Evolutionary conservation across 1,140 invertebrate genomes (phyloP), one percentile per base, ranked within the genome.

Genomic region (Lepidurus packardi): DNA sequence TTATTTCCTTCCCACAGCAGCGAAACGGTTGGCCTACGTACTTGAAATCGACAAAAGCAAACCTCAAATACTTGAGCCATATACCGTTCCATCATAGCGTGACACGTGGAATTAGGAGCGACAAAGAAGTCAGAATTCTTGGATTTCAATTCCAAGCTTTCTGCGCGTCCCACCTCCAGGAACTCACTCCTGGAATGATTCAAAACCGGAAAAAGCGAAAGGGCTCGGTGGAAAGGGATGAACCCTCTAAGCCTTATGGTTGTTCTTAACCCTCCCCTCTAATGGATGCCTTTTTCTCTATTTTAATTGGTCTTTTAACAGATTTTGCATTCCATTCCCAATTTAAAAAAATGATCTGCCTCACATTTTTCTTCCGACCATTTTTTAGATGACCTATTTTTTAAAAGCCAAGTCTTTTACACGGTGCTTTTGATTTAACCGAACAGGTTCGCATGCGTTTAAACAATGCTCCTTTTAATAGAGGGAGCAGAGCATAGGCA

Each of bases 41-140:
- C 53, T 16, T 16, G 21, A 13, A 21, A 65, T 65, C 6, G 53
- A 65, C 53, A 21, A 9, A 13, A 21, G 34, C 3, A 65, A 65
- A 65, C 16, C 53, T 21, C 53, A 65, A 21, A 65, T n/a, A 65
- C 53, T 13, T 65, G 16, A n/a, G 16, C 9, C 7, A 16, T 16
- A 21, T 21, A 11, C 53, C 53, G 53, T 65, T 65, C 53, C 53
- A 65, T 65, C 53, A 65, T 65, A 21, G 8, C 53, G 21, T 65
- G 53, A 65, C 53, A 65, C 53, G 53, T 65, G 53, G 21, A 65
- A 65, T 65, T n/a, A 65, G 21, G 53, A 65, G 16, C 53, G 53
- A 65, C 53, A 65, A 65, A 13, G 53, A 65, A 65, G 53, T 65
- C 21, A 21, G 21, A 65, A 65, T 65, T 65, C 53, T 65, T 21